phyloP scores from a whole-genome alignment of 2,113 vertebrate genomes.

The Typhlomys cinereus region DNA sequence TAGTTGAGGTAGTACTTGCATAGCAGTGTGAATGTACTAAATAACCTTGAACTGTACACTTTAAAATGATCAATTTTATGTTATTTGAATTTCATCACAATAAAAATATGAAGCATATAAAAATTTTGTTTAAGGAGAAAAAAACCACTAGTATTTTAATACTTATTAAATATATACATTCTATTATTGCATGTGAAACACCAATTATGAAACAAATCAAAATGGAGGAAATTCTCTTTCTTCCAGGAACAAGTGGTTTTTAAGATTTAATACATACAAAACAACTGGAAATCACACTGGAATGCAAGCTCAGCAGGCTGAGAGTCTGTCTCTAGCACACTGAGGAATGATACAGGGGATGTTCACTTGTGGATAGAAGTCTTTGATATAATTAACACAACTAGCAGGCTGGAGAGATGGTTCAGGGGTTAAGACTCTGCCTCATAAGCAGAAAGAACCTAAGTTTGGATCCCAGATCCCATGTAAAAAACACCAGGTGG shows the following conservation, averaged over 20 bases:
- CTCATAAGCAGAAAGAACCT: no score
- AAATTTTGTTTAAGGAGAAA: conserved; percentile 12
- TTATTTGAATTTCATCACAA: conserved; percentile 35
- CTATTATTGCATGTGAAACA: background rate
- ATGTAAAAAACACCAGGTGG: no score
- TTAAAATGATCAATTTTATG: conserved; percentile 22
- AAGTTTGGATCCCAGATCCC: no score
- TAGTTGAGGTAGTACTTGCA: background rate
- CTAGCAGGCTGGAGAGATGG: no score
- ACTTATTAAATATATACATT: conserved; percentile 22
- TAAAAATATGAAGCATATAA: background rate
- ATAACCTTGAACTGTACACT: background rate
- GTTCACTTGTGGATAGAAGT: background rate
- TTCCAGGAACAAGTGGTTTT: background rate
- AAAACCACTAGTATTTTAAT: conserved; percentile 27
- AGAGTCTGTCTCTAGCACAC: conserved; percentile 18
- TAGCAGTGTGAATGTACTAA: conserved; percentile 32
- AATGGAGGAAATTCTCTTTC: background rate
- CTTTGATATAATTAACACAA: conserved; percentile 31
- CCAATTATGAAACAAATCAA: conserved; percentile 41
- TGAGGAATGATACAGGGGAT: background rate
- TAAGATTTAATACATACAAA: background rate
- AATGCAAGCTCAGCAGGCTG: conserved; percentile 14
- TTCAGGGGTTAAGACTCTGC: no score
- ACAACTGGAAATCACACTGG: conserved; percentile 26